Evolutionary conservation across 2,797 vertebrate genomes (phyloP), one percentile per base, ranked within the genome.

Genomic region (Sebastes steindachneri): DNA sequence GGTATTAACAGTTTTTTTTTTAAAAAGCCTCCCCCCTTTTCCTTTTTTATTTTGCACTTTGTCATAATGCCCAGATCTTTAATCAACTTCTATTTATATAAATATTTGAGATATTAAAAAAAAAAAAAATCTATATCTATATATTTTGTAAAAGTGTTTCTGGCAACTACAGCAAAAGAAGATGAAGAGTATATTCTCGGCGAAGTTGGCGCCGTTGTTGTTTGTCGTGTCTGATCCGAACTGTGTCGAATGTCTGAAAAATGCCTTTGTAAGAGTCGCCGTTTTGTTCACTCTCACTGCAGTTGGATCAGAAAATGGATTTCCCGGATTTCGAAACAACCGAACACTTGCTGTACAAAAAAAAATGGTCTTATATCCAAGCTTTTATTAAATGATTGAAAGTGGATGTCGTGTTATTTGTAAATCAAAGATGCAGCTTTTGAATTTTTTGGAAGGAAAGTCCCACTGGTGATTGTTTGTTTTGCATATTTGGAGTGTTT

Each of bases 331-430:
- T 83, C 33, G 73, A 82, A 87, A 76, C 74, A 82, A 82, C 55
- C 67, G 80, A 88, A 88, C 75, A 83, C 65, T 90, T 86, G 83
- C 81, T 90, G 85, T 93, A 91, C 71, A 86, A 78, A 77, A 68
- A 41, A 77, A 68, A 81, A 82, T 8, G 57, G 75, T 91, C 86
- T 91, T 93, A 84, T 90, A 93, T 87, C 58, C 68, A 87, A 88
- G 87, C 86, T 92, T 95, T 91, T 92, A 95, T 94, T 93, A 93
- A 95, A 93, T 85, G 77, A 89, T 88, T 94, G 68, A 85, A 93
- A 91, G 85, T 85, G 84, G 71, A 70, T 64, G 68, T 75, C 63
- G 81, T 84, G 48, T 86, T 68, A n/a, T 86, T 90, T 91, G 45
- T 85, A 73, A 89, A 86, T 77, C 17, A 15, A 19, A 37, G 26